These are phyloP conservation scores for Falco berigora DNA, from an alignment of 2,797 vertebrate species.

Conservation along the genomic window DNA sequence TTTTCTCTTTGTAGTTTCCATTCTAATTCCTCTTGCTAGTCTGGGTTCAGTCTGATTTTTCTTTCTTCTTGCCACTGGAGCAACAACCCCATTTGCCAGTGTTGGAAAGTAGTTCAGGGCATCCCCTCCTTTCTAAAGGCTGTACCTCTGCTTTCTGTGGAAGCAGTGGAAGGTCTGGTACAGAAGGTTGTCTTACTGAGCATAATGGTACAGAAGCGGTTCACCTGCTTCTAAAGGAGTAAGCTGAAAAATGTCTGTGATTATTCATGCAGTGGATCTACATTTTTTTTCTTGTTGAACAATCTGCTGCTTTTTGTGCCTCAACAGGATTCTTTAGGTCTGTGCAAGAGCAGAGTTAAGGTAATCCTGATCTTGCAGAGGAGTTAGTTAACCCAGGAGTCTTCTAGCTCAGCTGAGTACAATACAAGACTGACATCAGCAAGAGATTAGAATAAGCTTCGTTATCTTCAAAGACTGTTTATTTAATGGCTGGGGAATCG, in stretches of 20 bases:
- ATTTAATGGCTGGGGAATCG: not conserved
- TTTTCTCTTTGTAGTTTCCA: not conserved
- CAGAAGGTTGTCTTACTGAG: not conserved
- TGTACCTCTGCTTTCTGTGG: not conserved
- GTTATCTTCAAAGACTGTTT: slow-evolving; percentile 59
- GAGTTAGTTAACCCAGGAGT: not conserved
- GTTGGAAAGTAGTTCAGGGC: not conserved
- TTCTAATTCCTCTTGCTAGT: not conserved
- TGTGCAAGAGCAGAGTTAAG: not conserved
- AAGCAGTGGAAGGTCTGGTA: not conserved
- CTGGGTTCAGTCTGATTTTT: not conserved
- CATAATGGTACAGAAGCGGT: not conserved
- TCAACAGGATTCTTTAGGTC: not conserved
- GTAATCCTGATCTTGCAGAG: not conserved
- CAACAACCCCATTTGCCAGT: not conserved
- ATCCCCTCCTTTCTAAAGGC: not conserved
- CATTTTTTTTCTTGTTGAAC: not conserved
- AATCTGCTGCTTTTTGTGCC: not conserved
- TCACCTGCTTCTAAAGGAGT: not conserved
- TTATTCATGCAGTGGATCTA: not conserved
- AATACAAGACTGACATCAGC: slow-evolving; percentile 11
- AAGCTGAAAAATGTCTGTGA: not conserved
- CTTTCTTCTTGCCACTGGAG: not conserved
- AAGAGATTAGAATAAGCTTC: slow-evolving; percentile 29
- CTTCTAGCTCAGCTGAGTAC: slow-evolving; percentile 2